These are phyloP conservation scores for Cheilosia vernalis DNA, from an alignment of 2,888 invertebrate genomes.

Conservation along the genomic window DNA sequence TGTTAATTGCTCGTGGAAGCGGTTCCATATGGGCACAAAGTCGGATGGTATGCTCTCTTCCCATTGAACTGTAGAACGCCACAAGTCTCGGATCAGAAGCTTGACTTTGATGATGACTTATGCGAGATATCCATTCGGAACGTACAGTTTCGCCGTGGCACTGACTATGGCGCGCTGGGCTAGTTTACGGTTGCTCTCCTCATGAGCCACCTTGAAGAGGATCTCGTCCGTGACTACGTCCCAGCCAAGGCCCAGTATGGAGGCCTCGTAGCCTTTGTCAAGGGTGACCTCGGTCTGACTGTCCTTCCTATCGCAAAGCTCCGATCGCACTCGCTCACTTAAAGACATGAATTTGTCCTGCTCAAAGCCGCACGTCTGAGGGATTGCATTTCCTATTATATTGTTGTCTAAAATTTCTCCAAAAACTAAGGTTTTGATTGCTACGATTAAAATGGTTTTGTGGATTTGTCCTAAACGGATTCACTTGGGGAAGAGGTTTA, in stretches of 20 bases:
- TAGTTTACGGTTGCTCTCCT: not conserved
- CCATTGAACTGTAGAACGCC: not conserved
- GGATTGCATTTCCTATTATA: slow-evolving; percentile 1
- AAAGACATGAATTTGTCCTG: too few relatives aligned
- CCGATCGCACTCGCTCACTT: too few relatives aligned
- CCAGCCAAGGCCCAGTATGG: too few relatives aligned
- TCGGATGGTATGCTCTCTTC: not conserved
- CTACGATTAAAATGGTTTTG: slow-evolving; percentile 1
- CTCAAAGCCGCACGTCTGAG: too few relatives aligned
- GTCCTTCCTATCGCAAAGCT: too few relatives aligned
- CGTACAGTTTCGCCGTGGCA: not conserved
- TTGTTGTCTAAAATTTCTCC: not conserved
- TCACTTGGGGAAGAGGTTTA: not conserved
- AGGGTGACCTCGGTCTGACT: too few relatives aligned
- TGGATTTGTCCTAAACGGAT: too few relatives aligned
- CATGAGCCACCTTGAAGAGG: not conserved
- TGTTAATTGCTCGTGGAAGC: not conserved
- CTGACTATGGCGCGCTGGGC: not conserved
- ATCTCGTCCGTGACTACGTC: not conserved
- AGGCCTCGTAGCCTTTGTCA: too few relatives aligned
- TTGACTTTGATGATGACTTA: not conserved
- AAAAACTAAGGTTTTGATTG: not conserved
- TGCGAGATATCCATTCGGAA: not conserved
- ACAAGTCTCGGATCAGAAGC: not conserved
- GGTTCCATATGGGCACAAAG: not conserved